These are phyloP conservation scores for Hirtodrosophila cameraria DNA, from an alignment of 2,888 invertebrate genomes.

Conservation along the genomic window DNA sequence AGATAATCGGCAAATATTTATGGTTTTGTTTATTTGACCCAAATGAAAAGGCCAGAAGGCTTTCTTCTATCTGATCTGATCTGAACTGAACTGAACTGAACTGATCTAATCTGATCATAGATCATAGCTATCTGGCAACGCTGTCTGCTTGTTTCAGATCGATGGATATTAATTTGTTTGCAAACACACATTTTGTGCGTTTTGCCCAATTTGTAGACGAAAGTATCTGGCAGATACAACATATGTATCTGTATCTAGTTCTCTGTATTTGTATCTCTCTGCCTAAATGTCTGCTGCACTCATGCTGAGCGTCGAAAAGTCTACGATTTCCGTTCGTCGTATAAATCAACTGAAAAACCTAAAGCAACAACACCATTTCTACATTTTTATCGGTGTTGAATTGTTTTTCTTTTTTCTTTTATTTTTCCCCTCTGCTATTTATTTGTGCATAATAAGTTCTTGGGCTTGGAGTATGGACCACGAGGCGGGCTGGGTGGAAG, in stretches of 20 bases:
- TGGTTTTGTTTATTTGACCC: constrained; percentile 71
- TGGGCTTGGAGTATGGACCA: constrained; percentile 17
- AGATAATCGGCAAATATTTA: constrained; percentile 57
- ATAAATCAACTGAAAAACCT: constrained; percentile 70
- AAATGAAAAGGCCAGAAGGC: constrained; percentile 68
- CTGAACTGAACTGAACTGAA: constrained; percentile 6
- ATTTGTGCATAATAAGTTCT: constrained; percentile 77
- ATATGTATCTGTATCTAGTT: constrained; percentile 29
- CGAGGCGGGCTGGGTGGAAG: neutral
- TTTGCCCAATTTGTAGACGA: constrained; percentile 65
- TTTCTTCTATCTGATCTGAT: constrained; percentile 7
- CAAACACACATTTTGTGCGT: constrained; percentile 73
- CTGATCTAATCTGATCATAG: constrained; percentile 40
- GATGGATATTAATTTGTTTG: constrained; percentile 78
- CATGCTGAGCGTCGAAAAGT: constrained; percentile 81
- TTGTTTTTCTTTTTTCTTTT: constrained; percentile 30
- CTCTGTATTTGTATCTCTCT: constrained; percentile 17
- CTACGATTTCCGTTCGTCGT: constrained; percentile 78
- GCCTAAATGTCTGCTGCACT: constrained; percentile 70
- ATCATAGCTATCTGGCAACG: constrained; percentile 57
- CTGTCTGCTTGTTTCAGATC: constrained; percentile 63
- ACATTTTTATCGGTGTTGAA: constrained; percentile 52
- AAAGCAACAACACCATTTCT: constrained; percentile 53
- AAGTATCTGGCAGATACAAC: constrained; percentile 55
- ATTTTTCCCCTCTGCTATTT: constrained; percentile 47